A percentile compares a stretch with the other conserved stretches of the same genome.
These are phyloP conservation scores for Amiota mariae DNA, from an alignment of 2,888 invertebrate species.

Conservation along the genomic window DNA sequence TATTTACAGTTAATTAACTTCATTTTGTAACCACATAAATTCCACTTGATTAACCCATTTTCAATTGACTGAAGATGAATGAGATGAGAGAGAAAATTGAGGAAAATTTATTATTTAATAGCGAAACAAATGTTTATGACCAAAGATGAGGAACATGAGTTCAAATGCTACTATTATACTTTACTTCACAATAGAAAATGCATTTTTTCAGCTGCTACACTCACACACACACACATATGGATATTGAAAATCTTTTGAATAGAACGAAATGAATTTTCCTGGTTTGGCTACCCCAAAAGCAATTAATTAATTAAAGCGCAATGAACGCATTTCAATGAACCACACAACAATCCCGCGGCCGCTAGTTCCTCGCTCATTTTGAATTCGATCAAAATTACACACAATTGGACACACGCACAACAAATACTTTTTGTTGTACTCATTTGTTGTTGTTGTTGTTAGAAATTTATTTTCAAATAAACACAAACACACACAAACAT, in stretches of 20 bases:
- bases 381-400: background rate
- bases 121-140: conserved; percentile 8
- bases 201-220: conserved; percentile 30
- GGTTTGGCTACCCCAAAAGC: conserved; percentile 34
- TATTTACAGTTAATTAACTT: conserved; percentile 66
- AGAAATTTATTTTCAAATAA: conserved; percentile 25
- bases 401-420: conserved; percentile 12
- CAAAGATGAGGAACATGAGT: background rate
- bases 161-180: background rate
- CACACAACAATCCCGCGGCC: conserved; percentile 15
- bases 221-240: no score
- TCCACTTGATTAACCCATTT: conserved; percentile 69
- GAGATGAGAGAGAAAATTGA: conserved; percentile 4
- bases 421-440: conserved; percentile 16
- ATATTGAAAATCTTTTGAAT: background rate
- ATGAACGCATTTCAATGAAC: conserved; percentile 56
- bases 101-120: conserved; percentile 38
- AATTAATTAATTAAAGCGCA: conserved; percentile 64
- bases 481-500: background rate
- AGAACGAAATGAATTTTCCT: conserved; percentile 38
- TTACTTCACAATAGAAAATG: background rate
- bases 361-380: background rate
- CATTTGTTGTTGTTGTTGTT: conserved; percentile 28
- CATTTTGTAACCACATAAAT: conserved; percentile 62
- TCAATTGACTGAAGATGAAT: conserved; percentile 8